Evolutionary conservation across 1,140 invertebrate genomes (phyloP), one percentile per base, ranked within the genome.

Genomic region (Aphelenchoides avenae): DNA sequence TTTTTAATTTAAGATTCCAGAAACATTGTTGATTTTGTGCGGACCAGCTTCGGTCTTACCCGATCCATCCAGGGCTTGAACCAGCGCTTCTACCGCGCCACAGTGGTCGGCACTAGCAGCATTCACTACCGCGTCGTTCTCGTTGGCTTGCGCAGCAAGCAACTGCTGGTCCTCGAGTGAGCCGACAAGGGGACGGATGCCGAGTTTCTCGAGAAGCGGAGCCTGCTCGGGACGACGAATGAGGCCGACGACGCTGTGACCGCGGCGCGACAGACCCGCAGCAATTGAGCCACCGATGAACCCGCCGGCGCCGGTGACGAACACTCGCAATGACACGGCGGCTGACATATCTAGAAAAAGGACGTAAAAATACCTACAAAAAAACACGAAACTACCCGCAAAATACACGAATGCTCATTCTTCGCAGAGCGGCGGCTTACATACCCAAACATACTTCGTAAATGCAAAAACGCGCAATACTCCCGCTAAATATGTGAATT

Each of bases 271-370:
- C 42, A 44, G 39, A 13, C 13, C 42, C 13, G 39, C 42, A 34
- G 42, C 42, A 39, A 44, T 44, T 39, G 42, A n/a, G 42, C 42
- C 42, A 34, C 42, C 42, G 15, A 44, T 44, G 42, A 44, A 44
- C 13, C 42, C 42, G 15, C 42, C 39, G 13, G 42, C 42, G 11
- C 42, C 42, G 13, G 42, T 44, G 13, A 44, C 13, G 15, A 44
- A 44, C 42, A 44, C 42, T 9, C 39, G 13, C 42, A 44, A 39
- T 34, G 42, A n/a, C n/a, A n/a, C n/a, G n/a, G n/a, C n/a, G n/a
- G n/a, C n/a, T n/a, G n/a, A n/a, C n/a, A n/a, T n/a, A n/a, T n/a
- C n/a, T n/a, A n/a, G n/a, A n/a, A n/a, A n/a, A n/a, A n/a, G n/a
- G n/a, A n/a, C n/a, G n/a, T n/a, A n/a, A n/a, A n/a, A n/a, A n/a